Evolutionary conservation across 2,797 vertebrate genomes (phyloP).

Genomic region (Dendrocincla tyrannina): DNA sequence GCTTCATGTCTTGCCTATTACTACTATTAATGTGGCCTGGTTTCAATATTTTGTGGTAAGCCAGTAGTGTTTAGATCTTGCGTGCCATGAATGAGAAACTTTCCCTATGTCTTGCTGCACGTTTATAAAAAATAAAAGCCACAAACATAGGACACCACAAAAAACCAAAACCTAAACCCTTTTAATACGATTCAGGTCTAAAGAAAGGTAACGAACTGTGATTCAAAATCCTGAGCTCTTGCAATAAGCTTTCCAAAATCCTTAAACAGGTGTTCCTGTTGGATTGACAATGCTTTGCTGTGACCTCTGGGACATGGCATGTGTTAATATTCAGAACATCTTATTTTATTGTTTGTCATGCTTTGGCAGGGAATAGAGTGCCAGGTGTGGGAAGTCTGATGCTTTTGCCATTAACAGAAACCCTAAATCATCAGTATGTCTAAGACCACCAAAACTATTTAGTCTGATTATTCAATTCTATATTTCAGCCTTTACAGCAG

Average conservation of each 20-base stretch:
- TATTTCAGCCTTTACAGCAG: background rate
- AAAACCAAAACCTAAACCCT: accelerated
- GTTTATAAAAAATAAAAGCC: background rate
- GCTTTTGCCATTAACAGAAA: background rate
- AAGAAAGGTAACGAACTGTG: background rate
- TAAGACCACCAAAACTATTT: background rate
- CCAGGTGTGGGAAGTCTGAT: background rate
- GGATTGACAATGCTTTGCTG: background rate
- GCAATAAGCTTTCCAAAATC: background rate
- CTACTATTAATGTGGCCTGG: background rate
- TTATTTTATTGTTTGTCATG: background rate
- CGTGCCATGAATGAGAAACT: background rate
- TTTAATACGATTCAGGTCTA: background rate
- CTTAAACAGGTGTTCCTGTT: background rate
- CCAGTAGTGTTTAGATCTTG: background rate
- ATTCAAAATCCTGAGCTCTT: background rate
- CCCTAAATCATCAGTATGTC: background rate
- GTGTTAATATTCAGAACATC: background rate
- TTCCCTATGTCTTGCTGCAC: background rate
- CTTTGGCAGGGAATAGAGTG: background rate
- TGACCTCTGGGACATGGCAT: background rate
- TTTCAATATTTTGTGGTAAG: conserved; percentile 11
- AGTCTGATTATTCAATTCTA: background rate
- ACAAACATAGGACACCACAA: background rate
- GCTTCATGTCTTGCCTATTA: background rate